Evolutionary conservation across 2,797 vertebrate genomes (phyloP).

Genomic region (Loris lydekkerianus): DNA sequence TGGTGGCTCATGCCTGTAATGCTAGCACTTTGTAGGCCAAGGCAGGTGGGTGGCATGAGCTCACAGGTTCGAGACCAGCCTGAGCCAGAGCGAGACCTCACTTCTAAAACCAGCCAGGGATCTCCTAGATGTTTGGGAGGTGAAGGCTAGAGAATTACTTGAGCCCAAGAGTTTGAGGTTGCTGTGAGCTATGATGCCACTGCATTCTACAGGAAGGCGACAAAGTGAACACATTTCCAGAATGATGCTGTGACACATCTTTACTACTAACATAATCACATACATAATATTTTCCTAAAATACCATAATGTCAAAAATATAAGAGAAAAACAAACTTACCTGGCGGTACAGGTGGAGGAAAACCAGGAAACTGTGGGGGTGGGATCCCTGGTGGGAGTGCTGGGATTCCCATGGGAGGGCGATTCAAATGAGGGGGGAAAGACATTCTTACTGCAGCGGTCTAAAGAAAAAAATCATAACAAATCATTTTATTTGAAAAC

Average conservation of each 20-base stretch:
- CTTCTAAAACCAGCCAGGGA: too few species aligned
- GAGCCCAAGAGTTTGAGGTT: too few species aligned
- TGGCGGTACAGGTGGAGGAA: slow-evolving; percentile 95
- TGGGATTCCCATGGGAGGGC: slow-evolving; percentile 96
- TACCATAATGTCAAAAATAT: background rate
- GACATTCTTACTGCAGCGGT: slow-evolving; percentile 93
- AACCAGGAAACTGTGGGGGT: slow-evolving; percentile 97
- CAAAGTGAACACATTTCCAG: background rate
- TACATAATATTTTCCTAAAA: background rate
- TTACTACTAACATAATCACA: background rate
- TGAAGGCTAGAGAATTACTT: too few species aligned
- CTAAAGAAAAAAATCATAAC: slow-evolving; percentile 84
- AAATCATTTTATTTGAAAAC: slow-evolving; percentile 76
- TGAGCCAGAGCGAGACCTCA: too few species aligned
- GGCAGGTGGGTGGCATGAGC: too few species aligned
- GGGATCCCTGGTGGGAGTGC: slow-evolving; percentile 97
- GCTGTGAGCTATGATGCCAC: too few species aligned
- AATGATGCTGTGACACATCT: background rate
- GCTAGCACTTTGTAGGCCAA: too few species aligned
- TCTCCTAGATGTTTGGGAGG: too few species aligned
- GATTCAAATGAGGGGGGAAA: slow-evolving; percentile 98
- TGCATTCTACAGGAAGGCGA: too few species aligned
- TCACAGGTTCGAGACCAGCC: too few species aligned
- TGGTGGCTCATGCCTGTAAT: too few species aligned
- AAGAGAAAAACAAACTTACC: slow-evolving; percentile 87